Base-by-base conservation (phyloP, 1,140 invertebrate genomes). In the Acyrthosiphon pisum region DNA sequence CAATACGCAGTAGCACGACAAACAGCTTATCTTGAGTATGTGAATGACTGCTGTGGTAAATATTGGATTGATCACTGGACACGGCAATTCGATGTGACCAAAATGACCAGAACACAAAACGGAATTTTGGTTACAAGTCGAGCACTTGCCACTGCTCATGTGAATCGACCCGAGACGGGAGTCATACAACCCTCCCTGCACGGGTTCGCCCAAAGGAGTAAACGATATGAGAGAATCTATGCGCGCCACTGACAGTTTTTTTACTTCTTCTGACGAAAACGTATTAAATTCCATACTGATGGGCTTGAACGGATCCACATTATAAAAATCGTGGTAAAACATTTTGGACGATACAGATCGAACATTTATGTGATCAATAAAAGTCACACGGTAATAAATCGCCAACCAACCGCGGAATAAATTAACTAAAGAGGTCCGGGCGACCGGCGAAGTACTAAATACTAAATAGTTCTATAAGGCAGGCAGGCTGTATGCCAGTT, bases 51-150 rank as follows among this genome's bases (percentile, higher is more conserved):
- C 96, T 95, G 97, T 97, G 88, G 98, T 97, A 94, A 99, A 98
- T 53, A 99, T 94, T 8, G 99, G 99, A 96, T 99, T 99, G 83
- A 98, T 97, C 2, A 99, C 97, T 18, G 98, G 97, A 8, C 99
- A 95, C 7, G 98, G 98, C n/a, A 99, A 95, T 93, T 97, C 97
- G 94, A 99, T 99, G 94, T 99, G 98, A 0, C 99, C 99, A 95
- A 99, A 97, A 95, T 99, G 99, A 8, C 99, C 99, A 2, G 97
- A 96, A 95, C 99, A 99, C 93, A 96, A 95, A 23, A 95, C 94
- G n/a, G 96, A 94, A 94, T 95, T 96, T 93, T 97, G 96, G 14
- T 96, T 96, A 95, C 99, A 99, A 30, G 98, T 99, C 23, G 95
- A 95, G 95, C 99, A 99, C 18, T 96, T 95, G 93, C 98, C 97